Conservation (phyloP, 30 jellyfish, hydroid and myxozoan genomes). For the Haliclystus octoradiatus region DNA sequence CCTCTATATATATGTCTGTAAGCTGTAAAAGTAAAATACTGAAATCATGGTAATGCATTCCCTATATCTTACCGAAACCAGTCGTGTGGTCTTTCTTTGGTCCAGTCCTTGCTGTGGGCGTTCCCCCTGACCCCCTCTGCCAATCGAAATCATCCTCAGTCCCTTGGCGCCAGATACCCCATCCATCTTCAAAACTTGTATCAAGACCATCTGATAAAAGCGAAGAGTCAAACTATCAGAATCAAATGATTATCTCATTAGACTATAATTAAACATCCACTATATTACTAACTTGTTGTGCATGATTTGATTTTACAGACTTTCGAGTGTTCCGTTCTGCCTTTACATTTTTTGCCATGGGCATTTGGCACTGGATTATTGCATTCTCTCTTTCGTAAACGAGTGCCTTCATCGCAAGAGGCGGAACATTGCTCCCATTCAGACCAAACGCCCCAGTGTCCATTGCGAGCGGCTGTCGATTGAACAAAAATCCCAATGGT, state of each 20-base stretch:
- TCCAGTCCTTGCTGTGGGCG: neutral
- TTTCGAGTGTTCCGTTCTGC: neutral
- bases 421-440: neutral
- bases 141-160: neutral
- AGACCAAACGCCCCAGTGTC: neutral
- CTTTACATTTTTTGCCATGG: neutral
- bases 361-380: conserved; percentile 1
- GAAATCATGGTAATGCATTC: no score
- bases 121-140: neutral
- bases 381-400: neutral
- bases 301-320: neutral
- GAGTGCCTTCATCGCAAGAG: neutral
- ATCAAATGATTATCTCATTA: no score
- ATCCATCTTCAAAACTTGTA: neutral
- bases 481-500: no score
- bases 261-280: no score
- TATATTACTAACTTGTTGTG: neutral
- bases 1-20: no score
- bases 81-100: neutral
- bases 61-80: neutral
- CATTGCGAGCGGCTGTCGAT: no score
- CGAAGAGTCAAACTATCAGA: no score
- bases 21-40: no score
- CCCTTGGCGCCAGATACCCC: neutral
- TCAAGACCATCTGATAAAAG: no score